Conservation (phyloP, 1,140 invertebrate genomes). For the Euborellia annulipes region DNA sequence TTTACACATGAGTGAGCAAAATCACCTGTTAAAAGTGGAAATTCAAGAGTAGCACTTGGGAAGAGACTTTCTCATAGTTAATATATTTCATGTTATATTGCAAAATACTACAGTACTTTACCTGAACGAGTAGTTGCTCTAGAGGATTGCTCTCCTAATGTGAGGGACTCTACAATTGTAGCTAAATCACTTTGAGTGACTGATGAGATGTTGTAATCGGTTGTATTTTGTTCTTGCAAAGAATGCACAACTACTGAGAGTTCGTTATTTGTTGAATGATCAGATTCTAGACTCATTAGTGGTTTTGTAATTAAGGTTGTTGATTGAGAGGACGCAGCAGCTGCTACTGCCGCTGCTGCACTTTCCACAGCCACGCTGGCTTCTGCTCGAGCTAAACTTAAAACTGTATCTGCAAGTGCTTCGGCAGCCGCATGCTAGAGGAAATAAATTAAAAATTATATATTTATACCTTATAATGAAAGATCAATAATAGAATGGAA, state of each 20-base stretch:
- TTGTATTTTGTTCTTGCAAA: constrained; percentile 38
- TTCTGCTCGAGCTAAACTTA: constrained; percentile 66
- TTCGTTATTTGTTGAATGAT: constrained; percentile 21
- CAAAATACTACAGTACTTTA: too few species aligned
- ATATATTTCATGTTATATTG: too few species aligned
- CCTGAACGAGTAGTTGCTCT: too few species aligned
- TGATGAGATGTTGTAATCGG: constrained; percentile 49
- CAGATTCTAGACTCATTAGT: too few species aligned
- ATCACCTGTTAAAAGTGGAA: too few species aligned
- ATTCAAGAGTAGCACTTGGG: too few species aligned
- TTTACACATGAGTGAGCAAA: too few species aligned
- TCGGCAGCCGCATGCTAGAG: constrained; percentile 53
- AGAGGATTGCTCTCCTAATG: constrained; percentile 35
- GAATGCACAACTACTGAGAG: constrained; percentile 39
- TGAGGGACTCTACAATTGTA: constrained; percentile 66
- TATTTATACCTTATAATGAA: neutral
- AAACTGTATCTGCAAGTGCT: constrained; percentile 72
- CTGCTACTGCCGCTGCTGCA: too few species aligned
- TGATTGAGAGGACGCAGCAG: too few species aligned
- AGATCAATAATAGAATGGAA: neutral
- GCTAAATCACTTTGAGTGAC: constrained; percentile 53
- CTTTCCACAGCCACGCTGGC: constrained; percentile 48
- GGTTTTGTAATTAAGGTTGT: too few species aligned
- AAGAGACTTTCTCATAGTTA: too few species aligned
- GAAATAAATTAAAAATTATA: constrained; percentile 7